Base-by-base conservation (phyloP, 2,113 vertebrate genomes). In the Platichthys flesus region DNA sequence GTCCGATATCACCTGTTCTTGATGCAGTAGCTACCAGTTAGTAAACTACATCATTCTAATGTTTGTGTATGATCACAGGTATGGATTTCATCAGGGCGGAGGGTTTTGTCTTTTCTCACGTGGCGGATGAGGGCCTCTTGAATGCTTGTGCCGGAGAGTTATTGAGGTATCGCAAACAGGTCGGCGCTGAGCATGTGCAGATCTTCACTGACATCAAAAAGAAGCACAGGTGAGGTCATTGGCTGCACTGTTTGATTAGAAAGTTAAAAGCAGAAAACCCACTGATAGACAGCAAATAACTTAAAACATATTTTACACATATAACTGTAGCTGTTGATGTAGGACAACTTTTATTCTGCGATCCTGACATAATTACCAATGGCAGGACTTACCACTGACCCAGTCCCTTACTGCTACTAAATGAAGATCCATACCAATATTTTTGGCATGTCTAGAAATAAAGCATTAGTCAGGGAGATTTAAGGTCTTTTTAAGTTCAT, bases 151-250 rank as follows among this genome's bases (percentile, higher is more conserved):
- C 95, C 31, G 90, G 96, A 5, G 84, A 94, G 21, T 88, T 97
- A 23, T 91, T 97, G 66, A 85, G 95, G 42, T 96, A 96, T 71
- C 95, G 96, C 65, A 96, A 89, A 73, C 91, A 91, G 60, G 92
- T 95, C 0, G 95, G 96, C 82, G 96, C 95, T 15, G 95, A 96
- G 61, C 93, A 93, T 47, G 68, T 97, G 75, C 95, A 95, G 83
- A 93, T 97, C 84, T 97, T 96, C 55, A 95, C 96, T 0, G 96
- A 98, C 79, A 95, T 97, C 82, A 97, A 97, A 78, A 98, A 97
- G 90, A 98, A 97, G 47, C 96, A 97, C 91, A 96, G 96, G 96
- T 97, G 75, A 87, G 81, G 28, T 26, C 8, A 14, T 14, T 20
- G 52, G 9, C 31, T 56, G 5, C 18, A 55, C 28, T 47, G 10